These are phyloP conservation scores for Mormyrus iriodes DNA, from an alignment of 2,113 vertebrate genomes.

Conservation along the genomic window DNA sequence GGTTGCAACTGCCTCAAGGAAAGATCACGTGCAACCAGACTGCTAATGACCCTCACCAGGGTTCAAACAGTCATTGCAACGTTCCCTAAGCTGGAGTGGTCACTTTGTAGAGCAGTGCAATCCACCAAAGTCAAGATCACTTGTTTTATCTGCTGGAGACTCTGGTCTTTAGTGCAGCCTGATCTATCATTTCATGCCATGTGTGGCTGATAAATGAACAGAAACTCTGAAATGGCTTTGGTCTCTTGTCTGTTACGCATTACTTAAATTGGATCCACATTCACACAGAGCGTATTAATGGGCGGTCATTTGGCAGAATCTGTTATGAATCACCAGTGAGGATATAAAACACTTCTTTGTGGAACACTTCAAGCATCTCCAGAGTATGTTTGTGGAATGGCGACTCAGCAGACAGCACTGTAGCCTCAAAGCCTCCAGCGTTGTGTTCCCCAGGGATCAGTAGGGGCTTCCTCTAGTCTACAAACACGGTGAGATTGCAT, in stretches of 20 bases:
- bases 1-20: not conserved
- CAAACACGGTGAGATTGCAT: not conserved
- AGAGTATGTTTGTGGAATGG: not conserved
- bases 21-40: not conserved
- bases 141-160: not conserved
- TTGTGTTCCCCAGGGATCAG: not conserved
- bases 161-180: too few relatives aligned
- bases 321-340: not conserved
- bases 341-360: not conserved
- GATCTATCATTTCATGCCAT: not conserved
- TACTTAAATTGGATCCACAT: conserved; percentile 4
- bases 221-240: not conserved
- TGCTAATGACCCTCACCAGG: not conserved
- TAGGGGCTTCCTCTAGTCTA: not conserved
- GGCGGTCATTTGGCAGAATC: not conserved
- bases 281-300: not conserved
- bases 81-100: not conserved
- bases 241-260: not conserved
- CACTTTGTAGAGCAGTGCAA: not conserved
- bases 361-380: not conserved
- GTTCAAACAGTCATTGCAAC: not conserved
- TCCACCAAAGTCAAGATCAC: not conserved
- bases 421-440: not conserved
- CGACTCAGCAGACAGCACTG: not conserved
- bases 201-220: not conserved